Evolutionary conservation across 2,113 vertebrate species (phyloP).

Genomic region (Pao palembangensis): DNA sequence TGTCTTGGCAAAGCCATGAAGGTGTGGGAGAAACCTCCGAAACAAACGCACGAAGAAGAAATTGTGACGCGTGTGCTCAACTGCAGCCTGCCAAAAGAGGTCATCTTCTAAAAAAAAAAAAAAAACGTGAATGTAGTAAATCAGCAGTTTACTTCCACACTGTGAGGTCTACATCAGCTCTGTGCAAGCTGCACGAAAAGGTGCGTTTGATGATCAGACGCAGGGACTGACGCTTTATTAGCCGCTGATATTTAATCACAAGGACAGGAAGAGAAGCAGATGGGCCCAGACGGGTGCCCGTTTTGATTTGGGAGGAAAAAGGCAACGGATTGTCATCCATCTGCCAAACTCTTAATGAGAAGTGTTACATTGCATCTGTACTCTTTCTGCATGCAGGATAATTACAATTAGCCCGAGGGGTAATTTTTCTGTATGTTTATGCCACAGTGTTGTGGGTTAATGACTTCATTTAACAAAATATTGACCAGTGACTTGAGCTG

Average conservation of each 20-base stretch:
- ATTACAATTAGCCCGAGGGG: neutral
- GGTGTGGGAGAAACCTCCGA: constrained; percentile 19
- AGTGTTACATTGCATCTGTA: constrained; percentile 30
- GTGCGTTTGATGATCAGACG: constrained; percentile 7
- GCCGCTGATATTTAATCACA: constrained; percentile 33
- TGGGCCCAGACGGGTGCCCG: constrained; percentile 48
- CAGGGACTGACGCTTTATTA: constrained; percentile 36
- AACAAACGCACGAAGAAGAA: neutral
- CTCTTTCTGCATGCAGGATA: constrained; percentile 8
- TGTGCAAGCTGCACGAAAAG: too few relatives aligned
- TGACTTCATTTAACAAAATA: too few relatives aligned
- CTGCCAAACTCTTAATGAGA: constrained; percentile 51
- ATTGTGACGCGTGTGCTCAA: neutral
- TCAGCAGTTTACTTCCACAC: too few relatives aligned
- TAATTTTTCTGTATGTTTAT: neutral
- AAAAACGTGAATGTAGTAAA: too few relatives aligned
- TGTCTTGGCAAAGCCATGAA: constrained; percentile 32
- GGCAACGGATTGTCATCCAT: constrained; percentile 30
- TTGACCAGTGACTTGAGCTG: too few relatives aligned
- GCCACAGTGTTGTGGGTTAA: constrained; percentile 8
- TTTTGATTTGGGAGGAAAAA: constrained; percentile 32
- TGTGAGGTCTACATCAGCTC: too few relatives aligned
- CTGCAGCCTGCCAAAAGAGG: too few relatives aligned
- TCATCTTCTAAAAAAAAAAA: too few relatives aligned
- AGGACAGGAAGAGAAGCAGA: constrained; percentile 46